phyloP scores from a whole-genome alignment of 2,888 invertebrate species.

The Microctonus brassicae region DNA sequence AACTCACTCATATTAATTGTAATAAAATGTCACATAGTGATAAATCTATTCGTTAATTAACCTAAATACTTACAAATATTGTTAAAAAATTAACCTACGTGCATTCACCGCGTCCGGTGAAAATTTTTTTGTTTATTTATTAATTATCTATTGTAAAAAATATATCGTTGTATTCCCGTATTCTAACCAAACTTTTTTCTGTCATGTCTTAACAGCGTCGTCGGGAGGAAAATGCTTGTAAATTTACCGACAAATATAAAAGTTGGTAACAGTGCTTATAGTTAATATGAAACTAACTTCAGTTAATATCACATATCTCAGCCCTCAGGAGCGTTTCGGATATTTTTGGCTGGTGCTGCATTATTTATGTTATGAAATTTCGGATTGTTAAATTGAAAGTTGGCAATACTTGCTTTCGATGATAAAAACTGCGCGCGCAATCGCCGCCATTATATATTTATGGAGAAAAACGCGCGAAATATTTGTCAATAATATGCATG shows the following conservation, averaged over 20 bases:
- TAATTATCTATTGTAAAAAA: neutral
- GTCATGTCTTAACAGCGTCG: neutral
- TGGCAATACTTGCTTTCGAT: neutral
- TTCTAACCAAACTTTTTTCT: slow-evolving; percentile 15
- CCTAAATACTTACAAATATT: neutral
- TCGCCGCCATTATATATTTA: no score
- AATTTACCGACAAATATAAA: neutral
- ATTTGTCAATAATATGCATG: no score
- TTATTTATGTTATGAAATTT: no score
- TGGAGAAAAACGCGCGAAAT: no score
- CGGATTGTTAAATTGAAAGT: neutral
- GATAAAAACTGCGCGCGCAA: no score
- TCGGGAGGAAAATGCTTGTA: neutral
- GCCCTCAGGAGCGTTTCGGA: slow-evolving; percentile 33
- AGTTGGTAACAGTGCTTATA: neutral
- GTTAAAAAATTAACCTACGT: neutral
- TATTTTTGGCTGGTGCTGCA: neutral
- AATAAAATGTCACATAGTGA: neutral
- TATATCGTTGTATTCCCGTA: neutral
- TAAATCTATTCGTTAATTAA: no score
- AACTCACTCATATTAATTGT: neutral
- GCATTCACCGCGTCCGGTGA: neutral
- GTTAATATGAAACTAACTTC: neutral
- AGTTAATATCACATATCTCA: neutral
- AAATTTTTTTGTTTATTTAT: neutral